Evolutionary conservation across 2,888 invertebrate species (phyloP), one percentile per base, ranked within the genome.

Genomic region (Eucera pruinosa): DNA sequence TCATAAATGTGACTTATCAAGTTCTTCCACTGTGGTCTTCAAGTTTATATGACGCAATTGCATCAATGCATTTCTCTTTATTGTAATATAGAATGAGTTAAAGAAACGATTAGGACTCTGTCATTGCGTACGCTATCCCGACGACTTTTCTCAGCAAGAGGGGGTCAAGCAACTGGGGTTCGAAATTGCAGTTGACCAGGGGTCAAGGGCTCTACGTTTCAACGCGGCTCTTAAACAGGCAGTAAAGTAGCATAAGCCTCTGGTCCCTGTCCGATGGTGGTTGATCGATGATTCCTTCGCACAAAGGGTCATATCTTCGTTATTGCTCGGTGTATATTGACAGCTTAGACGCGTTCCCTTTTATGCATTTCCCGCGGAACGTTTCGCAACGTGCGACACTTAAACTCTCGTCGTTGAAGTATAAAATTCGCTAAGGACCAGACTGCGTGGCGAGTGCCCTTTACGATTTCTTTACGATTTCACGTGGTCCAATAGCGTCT

Each of bases 231-330:
- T 85, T 81, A 80, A 83, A 80, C 76, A 52, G 72, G 81, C 83
- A 70, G 77, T 85, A 83, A 84, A 82, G 73, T 80, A 75, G 74
- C 71, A 61, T 68, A 65, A 72, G n/a, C 48, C 62, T 65, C 67
- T 68, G 25, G 71, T 61, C 50, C 71, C 78, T 68, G 81, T 62
- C 76, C 65, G 61, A 47, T 54, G 50, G 36, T 48, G 57, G 71
- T 82, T 85, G 85, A 85, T 85, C 83, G 85, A 85, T 83, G 78
- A 85, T 83, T 76, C 78, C 71, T 45, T 67, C 41, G 83, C 74
- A 85, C 85, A 85, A 85, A 85, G 83, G 77, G 77, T 75, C 68
- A 64, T 84, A 83, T 78, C 76, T 77, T 78, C 70, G 84, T 84
- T 84, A 84, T 80, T 82, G 75, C 71, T 39, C 18, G 50, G 57